Evolutionary conservation across 2,113 vertebrate species (phyloP).

Genomic region (Oryzias woworae): DNA sequence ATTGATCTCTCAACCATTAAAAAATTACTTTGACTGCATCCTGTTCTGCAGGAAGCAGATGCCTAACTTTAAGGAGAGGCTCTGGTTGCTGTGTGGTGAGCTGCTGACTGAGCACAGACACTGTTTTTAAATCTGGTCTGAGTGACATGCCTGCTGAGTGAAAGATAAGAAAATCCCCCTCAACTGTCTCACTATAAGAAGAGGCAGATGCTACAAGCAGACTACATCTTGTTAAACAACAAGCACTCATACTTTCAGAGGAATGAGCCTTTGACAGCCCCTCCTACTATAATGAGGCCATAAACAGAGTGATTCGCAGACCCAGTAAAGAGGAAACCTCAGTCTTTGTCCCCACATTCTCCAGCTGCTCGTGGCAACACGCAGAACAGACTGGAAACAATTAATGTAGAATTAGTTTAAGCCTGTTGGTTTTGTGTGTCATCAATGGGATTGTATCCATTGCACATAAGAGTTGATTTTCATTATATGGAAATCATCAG

Average conservation of each 20-base stretch:
- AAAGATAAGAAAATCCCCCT: slow-evolving; percentile 17
- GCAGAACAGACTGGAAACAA: slow-evolving; percentile 50
- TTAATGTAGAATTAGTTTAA: slow-evolving; percentile 34
- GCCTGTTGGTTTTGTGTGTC: slow-evolving; percentile 33
- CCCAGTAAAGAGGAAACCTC: slow-evolving; percentile 62
- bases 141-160: slow-evolving; percentile 11
- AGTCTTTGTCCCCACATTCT: slow-evolving; percentile 61
- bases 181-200: slow-evolving; percentile 21
- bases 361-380: slow-evolving; percentile 46
- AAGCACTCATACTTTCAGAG: slow-evolving; percentile 25
- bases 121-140: slow-evolving; percentile 1
- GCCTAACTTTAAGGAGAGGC: slow-evolving; percentile 15
- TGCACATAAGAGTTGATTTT: slow-evolving; percentile 7
- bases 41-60: slow-evolving; percentile 15
- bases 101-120: slow-evolving; percentile 3
- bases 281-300: slow-evolving; percentile 45
- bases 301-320: slow-evolving; percentile 65
- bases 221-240: slow-evolving; percentile 9
- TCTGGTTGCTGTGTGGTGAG: slow-evolving; percentile 5
- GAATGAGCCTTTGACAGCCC: slow-evolving; percentile 50
- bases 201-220: slow-evolving; percentile 5
- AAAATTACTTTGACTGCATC: slow-evolving; percentile 10
- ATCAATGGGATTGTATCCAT: not conserved
- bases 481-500: slow-evolving; percentile 11
- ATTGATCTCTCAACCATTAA: slow-evolving; percentile 4